Conservation (phyloP, 2,797 vertebrate genomes). For the Danio tinwini region DNA sequence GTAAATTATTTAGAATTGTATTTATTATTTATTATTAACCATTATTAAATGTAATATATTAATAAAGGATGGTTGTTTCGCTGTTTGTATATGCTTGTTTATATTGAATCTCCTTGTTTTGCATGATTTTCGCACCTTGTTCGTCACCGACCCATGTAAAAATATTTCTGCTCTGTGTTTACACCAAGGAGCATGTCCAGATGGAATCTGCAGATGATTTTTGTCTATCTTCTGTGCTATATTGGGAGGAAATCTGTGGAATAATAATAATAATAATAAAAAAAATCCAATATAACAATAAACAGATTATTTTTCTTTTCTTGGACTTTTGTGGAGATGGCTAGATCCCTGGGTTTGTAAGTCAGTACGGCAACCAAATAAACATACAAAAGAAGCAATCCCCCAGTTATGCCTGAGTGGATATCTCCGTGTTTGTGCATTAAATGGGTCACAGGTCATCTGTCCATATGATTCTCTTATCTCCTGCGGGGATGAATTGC, state of each 20-base stretch:
- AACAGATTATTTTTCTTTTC: background rate
- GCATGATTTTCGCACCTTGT: background rate
- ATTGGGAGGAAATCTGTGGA: background rate
- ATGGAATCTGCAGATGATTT: background rate
- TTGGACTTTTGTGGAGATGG: too few relatives aligned
- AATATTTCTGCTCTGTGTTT: background rate
- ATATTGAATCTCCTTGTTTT: background rate
- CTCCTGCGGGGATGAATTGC: constrained; percentile 38
- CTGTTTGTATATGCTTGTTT: background rate
- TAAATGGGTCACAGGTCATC: constrained; percentile 36
- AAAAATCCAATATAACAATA: background rate
- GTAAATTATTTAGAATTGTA: too few relatives aligned
- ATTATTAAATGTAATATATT: too few relatives aligned
- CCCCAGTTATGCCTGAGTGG: background rate
- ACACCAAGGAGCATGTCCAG: background rate
- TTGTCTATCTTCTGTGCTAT: background rate
- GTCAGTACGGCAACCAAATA: constrained; percentile 4
- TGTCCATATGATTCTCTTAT: constrained; percentile 49
- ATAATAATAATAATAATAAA: background rate
- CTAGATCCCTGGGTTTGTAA: background rate
- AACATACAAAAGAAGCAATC: background rate
- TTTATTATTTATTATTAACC: too few relatives aligned
- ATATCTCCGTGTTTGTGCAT: constrained; percentile 11
- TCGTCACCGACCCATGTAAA: background rate
- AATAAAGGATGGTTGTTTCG: background rate